phyloP scores from a whole-genome alignment of 1,140 invertebrate species.

The Steinernema feltiae region DNA sequence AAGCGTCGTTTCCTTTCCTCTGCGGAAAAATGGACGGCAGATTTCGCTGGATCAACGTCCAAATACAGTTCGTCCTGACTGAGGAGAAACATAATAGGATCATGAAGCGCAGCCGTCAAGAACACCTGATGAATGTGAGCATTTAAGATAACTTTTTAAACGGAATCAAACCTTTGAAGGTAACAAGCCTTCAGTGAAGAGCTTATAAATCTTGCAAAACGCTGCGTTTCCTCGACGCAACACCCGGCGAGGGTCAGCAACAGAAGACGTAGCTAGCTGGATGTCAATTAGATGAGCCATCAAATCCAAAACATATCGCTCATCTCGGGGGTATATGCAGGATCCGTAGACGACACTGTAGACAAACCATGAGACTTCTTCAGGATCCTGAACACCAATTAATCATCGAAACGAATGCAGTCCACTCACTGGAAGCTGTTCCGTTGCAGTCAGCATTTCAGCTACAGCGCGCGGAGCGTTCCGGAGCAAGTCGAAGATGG shows the following conservation, averaged over 20 bases:
- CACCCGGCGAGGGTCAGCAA: slow-evolving; percentile 75
- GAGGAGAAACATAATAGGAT: slow-evolving; percentile 82
- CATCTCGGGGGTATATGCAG: slow-evolving; percentile 74
- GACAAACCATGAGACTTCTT: slow-evolving; percentile 68
- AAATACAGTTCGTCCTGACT: slow-evolving; percentile 85
- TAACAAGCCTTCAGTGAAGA: slow-evolving; percentile 81
- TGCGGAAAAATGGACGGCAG: slow-evolving; percentile 68
- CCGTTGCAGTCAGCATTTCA: slow-evolving; percentile 44
- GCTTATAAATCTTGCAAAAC: slow-evolving; percentile 79
- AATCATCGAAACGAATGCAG: slow-evolving; percentile 42
- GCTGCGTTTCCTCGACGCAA: slow-evolving; percentile 77
- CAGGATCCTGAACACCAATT: slow-evolving; percentile 45
- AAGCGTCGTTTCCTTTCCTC: slow-evolving; percentile 72
- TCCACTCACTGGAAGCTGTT: slow-evolving; percentile 61
- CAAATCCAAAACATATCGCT: slow-evolving; percentile 70
- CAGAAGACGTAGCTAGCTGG: slow-evolving; percentile 67
- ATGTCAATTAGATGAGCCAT: slow-evolving; percentile 75
- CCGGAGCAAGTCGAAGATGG: slow-evolving; percentile 31
- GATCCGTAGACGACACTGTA: slow-evolving; percentile 77
- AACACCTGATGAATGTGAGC: slow-evolving; percentile 65
- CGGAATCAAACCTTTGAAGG: slow-evolving; percentile 71
- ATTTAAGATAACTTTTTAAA: slow-evolving; percentile 5
- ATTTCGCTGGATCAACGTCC: slow-evolving; percentile 83
- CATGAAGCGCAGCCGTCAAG: slow-evolving; percentile 80
- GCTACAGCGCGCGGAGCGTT: slow-evolving; percentile 46